Evolutionary conservation across 2,888 invertebrate genomes (phyloP), one percentile per base, ranked within the genome.

Genomic region (Hirtodrosophila confusa): DNA sequence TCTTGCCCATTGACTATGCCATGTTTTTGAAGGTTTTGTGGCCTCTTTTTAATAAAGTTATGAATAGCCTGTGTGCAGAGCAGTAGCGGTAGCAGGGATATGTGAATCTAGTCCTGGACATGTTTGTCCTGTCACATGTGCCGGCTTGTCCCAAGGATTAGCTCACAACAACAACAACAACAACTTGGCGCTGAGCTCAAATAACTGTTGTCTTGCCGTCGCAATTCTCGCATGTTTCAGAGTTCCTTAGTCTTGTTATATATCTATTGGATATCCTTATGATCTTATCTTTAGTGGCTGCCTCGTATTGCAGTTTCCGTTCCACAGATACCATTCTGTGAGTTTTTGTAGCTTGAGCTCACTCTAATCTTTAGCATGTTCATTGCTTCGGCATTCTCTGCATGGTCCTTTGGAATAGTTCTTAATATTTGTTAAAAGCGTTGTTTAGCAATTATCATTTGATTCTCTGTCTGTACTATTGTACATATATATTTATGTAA

Each of bases 1-100:
- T 71, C 86, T 85, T 87, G 74, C 72, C 72, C 86, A 87, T 89
- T 89, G 88, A 89, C 88, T 87, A 54, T 74, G 80, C 45, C 88
- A 61, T 85, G 86, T 88, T 65, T 67, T 39, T 36, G 17, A 47
- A 40, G 49, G 29, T 40, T 56, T 64, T 74, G 86, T 69, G 70
- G 76, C 69, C 73, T 76, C 73, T 69, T 77, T 68, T 56, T 64
- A 80, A 84, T 75, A 86, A 80, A 71, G 55, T 73, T 85, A 79
- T 84, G 84, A 84, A 84, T 84, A 69, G 79, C 33, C 8, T 5
- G 23, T 10, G 53, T 11, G 43, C 23, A 39, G 27, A 3, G 27
- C 9, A 10, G 24, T 12, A 53, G 54, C 67, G 67, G 74, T 74
- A 63, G 65, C 60, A 47, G 49, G 54, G 53, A 69, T 58, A 66